Percentiles rank a stretch among this genome's conserved stretches.
phyloP scores from a whole-genome alignment of 2,797 vertebrate species.

The Staurois parvus region DNA sequence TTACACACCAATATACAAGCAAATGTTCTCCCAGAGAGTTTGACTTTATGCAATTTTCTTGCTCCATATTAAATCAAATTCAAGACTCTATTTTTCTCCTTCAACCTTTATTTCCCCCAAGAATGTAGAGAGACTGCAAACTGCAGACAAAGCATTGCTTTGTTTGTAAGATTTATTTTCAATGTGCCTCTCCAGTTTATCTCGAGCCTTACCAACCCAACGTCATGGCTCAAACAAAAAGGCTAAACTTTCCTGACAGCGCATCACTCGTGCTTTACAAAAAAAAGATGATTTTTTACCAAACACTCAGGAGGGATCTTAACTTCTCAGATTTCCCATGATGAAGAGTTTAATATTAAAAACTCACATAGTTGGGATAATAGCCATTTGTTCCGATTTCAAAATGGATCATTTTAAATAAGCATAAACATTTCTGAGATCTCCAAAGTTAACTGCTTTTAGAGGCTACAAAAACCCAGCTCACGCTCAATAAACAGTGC shows the following conservation, averaged over 20 bases:
- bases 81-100: slow-evolving; percentile 64
- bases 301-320: slow-evolving; percentile 26
- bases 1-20: slow-evolving; percentile 64
- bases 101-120: slow-evolving; percentile 64
- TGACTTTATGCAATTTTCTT: slow-evolving; percentile 63
- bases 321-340: slow-evolving; percentile 48
- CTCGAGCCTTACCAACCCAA: slow-evolving; percentile 53
- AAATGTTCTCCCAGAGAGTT: slow-evolving; percentile 63
- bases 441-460: not conserved
- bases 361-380: slow-evolving; percentile 34
- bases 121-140: slow-evolving; percentile 59
- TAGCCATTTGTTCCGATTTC: slow-evolving; percentile 31
- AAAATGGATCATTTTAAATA: slow-evolving; percentile 9
- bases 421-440: slow-evolving; percentile 9
- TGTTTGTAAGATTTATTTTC: slow-evolving; percentile 63
- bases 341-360: slow-evolving; percentile 55
- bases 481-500: not conserved
- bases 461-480: not conserved
- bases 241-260: slow-evolving; percentile 61
- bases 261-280: slow-evolving; percentile 51
- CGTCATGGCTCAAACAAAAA: slow-evolving; percentile 59
- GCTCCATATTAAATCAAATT: slow-evolving; percentile 64
- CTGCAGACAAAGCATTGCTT: slow-evolving; percentile 63
- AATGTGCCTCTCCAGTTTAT: slow-evolving; percentile 60
- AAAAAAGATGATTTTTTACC: slow-evolving; percentile 39